Evolutionary conservation across 2,888 invertebrate genomes (phyloP).

Genomic region (Nesidiocoris tenuis): DNA sequence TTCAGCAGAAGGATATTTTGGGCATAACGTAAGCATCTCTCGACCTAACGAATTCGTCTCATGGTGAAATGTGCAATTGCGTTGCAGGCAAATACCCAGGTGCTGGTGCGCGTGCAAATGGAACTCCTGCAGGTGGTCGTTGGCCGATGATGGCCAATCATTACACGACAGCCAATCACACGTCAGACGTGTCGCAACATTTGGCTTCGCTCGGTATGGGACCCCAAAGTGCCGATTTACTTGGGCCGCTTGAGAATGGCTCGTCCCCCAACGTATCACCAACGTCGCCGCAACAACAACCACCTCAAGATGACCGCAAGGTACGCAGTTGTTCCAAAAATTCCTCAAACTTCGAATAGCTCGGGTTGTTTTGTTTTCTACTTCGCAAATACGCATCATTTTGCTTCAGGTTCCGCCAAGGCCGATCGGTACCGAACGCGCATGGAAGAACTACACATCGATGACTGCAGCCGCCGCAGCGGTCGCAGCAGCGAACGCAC

Average conservation of each 20-base stretch:
- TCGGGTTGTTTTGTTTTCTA: no score
- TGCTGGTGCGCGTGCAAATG: conserved; percentile 49
- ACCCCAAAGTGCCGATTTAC: conserved; percentile 51
- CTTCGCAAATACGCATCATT: no score
- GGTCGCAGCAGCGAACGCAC: conserved; percentile 25
- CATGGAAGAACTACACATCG: conserved; percentile 62
- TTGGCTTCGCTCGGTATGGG: conserved; percentile 46
- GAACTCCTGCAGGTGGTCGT: conserved; percentile 51
- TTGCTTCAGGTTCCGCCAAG: conserved; percentile 53
- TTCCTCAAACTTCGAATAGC: no score
- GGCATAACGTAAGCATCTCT: no score
- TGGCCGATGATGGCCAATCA: conserved; percentile 54
- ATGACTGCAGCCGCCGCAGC: conserved; percentile 4
- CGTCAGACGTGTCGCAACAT: conserved; percentile 45
- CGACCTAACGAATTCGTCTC: no score
- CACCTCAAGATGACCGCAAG: conserved; percentile 55
- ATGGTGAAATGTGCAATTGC: no score
- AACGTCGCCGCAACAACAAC: conserved; percentile 47
- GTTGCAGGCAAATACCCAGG: conserved; percentile 53
- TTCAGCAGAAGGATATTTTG: background rate
- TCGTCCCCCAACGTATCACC: conserved; percentile 47
- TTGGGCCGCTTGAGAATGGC: conserved; percentile 54
- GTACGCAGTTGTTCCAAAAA: no score
- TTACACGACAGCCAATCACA: conserved; percentile 49
- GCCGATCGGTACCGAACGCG: conserved; percentile 75